These are phyloP conservation scores for Myoxocephalus aenaeus DNA, from an alignment of 2,797 vertebrate species.

Conservation along the genomic window DNA sequence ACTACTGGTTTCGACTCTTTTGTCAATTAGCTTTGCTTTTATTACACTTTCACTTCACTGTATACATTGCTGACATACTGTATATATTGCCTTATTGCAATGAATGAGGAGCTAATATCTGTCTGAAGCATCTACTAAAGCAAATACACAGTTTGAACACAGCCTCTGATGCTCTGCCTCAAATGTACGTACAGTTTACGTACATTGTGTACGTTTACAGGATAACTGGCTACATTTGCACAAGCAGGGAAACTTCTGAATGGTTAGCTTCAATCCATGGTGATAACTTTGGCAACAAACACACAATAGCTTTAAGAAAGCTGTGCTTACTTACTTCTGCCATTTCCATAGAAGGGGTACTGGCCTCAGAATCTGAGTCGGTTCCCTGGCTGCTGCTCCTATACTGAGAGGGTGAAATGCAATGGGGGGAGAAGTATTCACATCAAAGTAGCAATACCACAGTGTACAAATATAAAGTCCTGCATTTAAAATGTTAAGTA, in stretches of 20 bases:
- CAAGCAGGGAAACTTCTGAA: background rate
- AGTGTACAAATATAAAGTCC: background rate
- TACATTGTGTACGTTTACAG: background rate
- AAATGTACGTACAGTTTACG: background rate
- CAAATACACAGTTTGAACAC: background rate
- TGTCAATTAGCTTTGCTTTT: slow-evolving; percentile 11
- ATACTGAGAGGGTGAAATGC: background rate
- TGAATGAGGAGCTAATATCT: background rate
- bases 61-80: too few species aligned
- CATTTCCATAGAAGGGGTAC: too few species aligned
- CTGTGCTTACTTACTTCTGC: background rate
- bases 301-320: background rate
- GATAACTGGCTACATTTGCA: background rate
- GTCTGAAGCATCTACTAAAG: background rate
- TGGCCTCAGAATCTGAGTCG: background rate
- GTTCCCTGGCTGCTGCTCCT: background rate
- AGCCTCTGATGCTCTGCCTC: background rate
- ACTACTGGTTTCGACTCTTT: background rate
- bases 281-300: background rate
- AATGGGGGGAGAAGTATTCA: background rate
- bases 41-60: slow-evolving; percentile 23
- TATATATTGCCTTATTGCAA: background rate
- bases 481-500: background rate
- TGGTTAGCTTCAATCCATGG: background rate
- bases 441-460: background rate